Base-by-base conservation (phyloP, 1,140 invertebrate species). In the Idris sp. region DNA sequence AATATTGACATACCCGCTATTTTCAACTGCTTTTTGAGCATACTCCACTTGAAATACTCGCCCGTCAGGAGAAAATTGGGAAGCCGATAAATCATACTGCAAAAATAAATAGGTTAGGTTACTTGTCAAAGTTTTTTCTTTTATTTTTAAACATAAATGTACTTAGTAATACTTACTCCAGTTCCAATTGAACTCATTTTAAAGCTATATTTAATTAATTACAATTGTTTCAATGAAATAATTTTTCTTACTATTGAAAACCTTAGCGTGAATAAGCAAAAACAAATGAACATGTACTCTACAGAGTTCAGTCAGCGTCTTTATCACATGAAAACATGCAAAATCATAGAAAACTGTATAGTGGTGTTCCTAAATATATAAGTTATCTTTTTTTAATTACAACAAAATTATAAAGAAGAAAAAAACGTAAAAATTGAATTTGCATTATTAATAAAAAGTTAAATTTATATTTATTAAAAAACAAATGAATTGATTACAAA, bases 31-130 rank as follows among this genome's bases (percentile, higher is more conserved):
- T 89, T 99, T 99, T 44, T 96, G 94, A 15, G 98, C 98, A 89
- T 99, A 99, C 90, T 99, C 98, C 0, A 99, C 97, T 93, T 99
- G 97, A 89, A 99, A 99, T 40, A 99, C 97, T 79, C 97, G 89
- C 9, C 98, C 98, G 88, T 99, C 98, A 7, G 98, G 98, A 7
- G 98, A 99, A 90, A 99, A 99, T 90, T 99, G 98, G 10, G 98
- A 99, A 6, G 98, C 98, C 64, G 97, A 99, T 74, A 99, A 90
- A 92, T 99, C 98, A 86, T 99, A 99, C 95, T 97, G 84, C 15
- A 92, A 91, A 78, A 58, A 85, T 83, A 40, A 25, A 53, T 41
- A 73, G 71, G 76, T 77, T 69, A 68, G 74, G 46, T 53, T 31
- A 49, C 38, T 35, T 22, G 16, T 53, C 56, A 65, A 19, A 56